Base-by-base conservation (phyloP, 2,113 vertebrate species). In the Machaerirhynchus nigripectus region DNA sequence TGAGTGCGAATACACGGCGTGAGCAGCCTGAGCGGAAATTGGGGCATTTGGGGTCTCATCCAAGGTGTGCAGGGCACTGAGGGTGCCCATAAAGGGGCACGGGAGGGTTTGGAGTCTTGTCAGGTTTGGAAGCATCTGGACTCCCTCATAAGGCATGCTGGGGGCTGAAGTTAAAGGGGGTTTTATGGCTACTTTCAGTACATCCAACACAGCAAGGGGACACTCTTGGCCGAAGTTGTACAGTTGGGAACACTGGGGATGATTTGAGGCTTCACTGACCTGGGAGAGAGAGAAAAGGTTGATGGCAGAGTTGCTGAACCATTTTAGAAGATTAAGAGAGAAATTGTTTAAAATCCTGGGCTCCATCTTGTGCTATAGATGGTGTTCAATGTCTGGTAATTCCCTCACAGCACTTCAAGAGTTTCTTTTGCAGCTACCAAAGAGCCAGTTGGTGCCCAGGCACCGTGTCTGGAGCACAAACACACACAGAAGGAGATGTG, bases 111-210 rank as follows among this genome's bases (percentile, higher is more conserved):
- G 39, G 60, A 15, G 39, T 7, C 75, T 16, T 30, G 2, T 11
- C 37, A 8, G 33, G 39, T 5, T 2, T 4, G 61, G 49, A 55
- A 60, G 15, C 1, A 2, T 7, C 39, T 19, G 61, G 15, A 2
- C 9, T 47, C n/a, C 13, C 28, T n/a, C 2, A 0, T 2, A 5
- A 8, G 49, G 28, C 0, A 0, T 2, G 2, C 47, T 2, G 7
- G 39, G 17, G 15, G 15, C 24, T 40, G 60, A 5, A 40, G 13
- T 13, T 16, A 20, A 35, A 39, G 13, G 9, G 18, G 5, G 1
- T 12, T 24, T 64, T n/a, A 4, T 24, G 15, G 15, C 30, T 30
- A 2, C 13, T 75, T 84, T 49, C 35, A 13, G 24, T 33, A 3
- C 6, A 1, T 47, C 50, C 59, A 24, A 5, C 42, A 19, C n/a